A percentile compares a stretch with the other conserved stretches of the same genome.
These are phyloP conservation scores for Himalopsyche japonica DNA, from an alignment of 2,888 invertebrate genomes.

Conservation along the genomic window DNA sequence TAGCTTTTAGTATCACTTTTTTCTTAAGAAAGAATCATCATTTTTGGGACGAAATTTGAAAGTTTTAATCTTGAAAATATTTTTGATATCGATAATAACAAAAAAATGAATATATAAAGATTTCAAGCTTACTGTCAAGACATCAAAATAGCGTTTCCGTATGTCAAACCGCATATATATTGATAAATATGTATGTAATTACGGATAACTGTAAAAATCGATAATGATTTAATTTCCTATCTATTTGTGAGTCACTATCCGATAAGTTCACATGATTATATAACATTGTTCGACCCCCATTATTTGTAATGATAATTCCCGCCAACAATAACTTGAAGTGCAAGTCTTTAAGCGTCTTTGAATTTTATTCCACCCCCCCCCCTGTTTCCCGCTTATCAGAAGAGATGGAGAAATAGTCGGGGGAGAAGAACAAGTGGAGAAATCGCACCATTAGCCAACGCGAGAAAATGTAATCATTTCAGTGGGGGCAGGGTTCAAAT, in stretches of 20 bases:
- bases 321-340: not conserved
- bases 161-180: too few species aligned
- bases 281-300: not conserved
- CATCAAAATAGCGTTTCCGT: too few species aligned
- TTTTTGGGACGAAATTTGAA: too few species aligned
- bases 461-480: slow-evolving; percentile 1
- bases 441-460: not conserved
- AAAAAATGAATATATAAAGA: too few species aligned
- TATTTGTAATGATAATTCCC: not conserved
- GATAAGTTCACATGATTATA: not conserved
- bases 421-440: not conserved
- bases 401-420: not conserved
- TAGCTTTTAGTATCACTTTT: too few species aligned
- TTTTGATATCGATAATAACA: too few species aligned
- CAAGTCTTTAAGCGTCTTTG: not conserved
- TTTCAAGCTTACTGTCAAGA: too few species aligned
- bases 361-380: not conserved
- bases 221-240: too few species aligned
- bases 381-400: not conserved
- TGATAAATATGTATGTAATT: too few species aligned
- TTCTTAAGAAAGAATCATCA: too few species aligned
- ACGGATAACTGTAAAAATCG: too few species aligned
- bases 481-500: not conserved
- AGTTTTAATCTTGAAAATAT: too few species aligned
- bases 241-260: not conserved